These are phyloP conservation scores for Leptopilina clavipes DNA, from an alignment of 1,140 invertebrate species.

Conservation along the genomic window DNA sequence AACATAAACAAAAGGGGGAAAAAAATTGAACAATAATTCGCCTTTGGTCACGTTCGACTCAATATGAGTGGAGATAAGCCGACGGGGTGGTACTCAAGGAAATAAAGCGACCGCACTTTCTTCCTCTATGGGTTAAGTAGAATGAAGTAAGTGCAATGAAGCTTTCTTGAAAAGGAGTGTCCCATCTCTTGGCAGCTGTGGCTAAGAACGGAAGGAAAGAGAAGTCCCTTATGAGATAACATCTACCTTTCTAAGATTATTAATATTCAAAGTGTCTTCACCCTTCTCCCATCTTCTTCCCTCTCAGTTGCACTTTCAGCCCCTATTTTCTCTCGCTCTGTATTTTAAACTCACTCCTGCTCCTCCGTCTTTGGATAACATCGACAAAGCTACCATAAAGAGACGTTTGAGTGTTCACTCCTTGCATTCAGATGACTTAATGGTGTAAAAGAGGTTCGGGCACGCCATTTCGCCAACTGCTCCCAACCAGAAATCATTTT, in stretches of 20 bases:
- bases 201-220: conserved; percentile 37
- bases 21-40: too few species aligned
- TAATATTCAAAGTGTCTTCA: conserved; percentile 63
- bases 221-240: conserved; percentile 53
- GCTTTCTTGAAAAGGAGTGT: conserved; percentile 30
- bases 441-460: conserved; percentile 41
- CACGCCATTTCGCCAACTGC: conserved; percentile 26
- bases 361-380: conserved; percentile 57
- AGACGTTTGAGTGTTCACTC: conserved; percentile 19
- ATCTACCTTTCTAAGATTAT: conserved; percentile 60
- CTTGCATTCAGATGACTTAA: conserved; percentile 40
- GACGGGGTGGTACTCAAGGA: background rate
- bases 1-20: too few species aligned
- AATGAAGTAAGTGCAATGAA: conserved; percentile 25
- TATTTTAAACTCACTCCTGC: conserved; percentile 36
- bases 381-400: conserved; percentile 53
- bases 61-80: too few species aligned
- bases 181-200: conserved; percentile 24
- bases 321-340: conserved; percentile 21
- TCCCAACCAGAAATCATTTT: too few species aligned
- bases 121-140: conserved; percentile 5
- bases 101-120: conserved; percentile 27
- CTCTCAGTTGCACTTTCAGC: conserved; percentile 32
- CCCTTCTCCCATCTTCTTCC: background rate
- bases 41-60: too few species aligned